Evolutionary conservation across 2,113 vertebrate genomes (phyloP).

Genomic region (Pelecanoides urinatrix): DNA sequence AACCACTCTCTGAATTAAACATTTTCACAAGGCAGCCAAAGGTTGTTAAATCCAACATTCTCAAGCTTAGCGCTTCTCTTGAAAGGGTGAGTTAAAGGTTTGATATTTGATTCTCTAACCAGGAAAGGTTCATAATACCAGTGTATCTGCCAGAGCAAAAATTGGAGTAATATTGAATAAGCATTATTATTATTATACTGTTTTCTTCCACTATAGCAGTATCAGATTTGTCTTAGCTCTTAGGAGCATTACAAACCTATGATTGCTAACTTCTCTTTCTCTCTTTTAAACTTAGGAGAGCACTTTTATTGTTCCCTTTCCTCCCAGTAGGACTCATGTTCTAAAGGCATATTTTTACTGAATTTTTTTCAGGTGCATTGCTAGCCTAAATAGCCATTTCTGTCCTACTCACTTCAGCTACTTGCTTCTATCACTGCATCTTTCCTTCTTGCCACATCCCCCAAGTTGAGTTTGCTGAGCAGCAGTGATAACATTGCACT

Average conservation of each 20-base stretch:
- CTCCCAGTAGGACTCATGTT: background rate
- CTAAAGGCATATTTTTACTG: background rate
- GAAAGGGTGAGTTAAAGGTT: background rate
- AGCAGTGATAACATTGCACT: background rate
- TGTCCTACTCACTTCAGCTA: background rate
- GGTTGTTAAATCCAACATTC: background rate
- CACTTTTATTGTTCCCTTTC: background rate
- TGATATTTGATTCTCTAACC: background rate
- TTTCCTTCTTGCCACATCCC: background rate
- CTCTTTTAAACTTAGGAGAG: background rate
- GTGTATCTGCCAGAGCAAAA: background rate
- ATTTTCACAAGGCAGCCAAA: background rate
- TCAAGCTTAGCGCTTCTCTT: background rate
- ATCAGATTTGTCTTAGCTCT: background rate
- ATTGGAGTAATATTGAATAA: background rate
- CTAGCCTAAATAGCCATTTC: background rate
- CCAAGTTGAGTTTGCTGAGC: background rate
- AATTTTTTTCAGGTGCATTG: background rate
- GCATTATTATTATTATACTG: background rate
- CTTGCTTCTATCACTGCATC: background rate
- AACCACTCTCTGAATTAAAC: background rate
- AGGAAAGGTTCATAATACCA: background rate
- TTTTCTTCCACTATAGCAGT: background rate
- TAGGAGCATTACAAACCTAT: background rate
- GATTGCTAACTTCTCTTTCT: background rate